Evolutionary conservation across 2,113 vertebrate genomes (phyloP).

Genomic region (Morphnarchus princeps): DNA sequence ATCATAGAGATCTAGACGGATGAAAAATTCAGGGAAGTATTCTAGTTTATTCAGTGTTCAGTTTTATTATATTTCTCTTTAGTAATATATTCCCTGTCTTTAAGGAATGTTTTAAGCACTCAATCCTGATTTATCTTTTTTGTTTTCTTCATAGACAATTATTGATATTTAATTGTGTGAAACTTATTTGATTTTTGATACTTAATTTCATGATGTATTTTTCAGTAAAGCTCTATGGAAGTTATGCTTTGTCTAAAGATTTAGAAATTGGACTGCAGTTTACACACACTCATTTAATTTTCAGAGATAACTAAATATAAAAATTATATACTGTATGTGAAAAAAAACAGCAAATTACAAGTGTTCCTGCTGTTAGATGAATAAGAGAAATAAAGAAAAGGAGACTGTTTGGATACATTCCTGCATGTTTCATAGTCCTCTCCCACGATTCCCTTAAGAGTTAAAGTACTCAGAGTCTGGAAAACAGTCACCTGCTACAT

Average conservation of each 20-base stretch:
- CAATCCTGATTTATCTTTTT: background rate
- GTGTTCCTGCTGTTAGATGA: background rate
- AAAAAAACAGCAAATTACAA: background rate
- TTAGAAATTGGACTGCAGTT: background rate
- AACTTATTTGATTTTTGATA: background rate
- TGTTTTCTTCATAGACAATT: background rate
- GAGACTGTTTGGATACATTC: background rate
- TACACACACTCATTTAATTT: background rate
- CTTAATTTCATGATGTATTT: background rate
- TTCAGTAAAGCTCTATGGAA: background rate
- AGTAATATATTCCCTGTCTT: background rate
- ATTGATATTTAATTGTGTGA: background rate
- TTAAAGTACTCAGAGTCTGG: background rate
- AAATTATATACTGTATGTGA: background rate
- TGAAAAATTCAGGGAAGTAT: background rate
- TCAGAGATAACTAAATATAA: background rate
- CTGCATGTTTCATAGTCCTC: background rate
- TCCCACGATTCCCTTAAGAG: background rate
- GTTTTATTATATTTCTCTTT: background rate
- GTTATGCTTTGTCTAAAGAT: background rate
- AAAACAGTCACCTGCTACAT: constrained; percentile 89
- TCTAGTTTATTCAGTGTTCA: background rate
- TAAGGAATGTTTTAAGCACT: background rate
- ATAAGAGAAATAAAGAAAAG: background rate
- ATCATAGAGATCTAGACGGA: background rate